phyloP scores from a whole-genome alignment of 2,888 invertebrate species.

The Panopea generosa region DNA sequence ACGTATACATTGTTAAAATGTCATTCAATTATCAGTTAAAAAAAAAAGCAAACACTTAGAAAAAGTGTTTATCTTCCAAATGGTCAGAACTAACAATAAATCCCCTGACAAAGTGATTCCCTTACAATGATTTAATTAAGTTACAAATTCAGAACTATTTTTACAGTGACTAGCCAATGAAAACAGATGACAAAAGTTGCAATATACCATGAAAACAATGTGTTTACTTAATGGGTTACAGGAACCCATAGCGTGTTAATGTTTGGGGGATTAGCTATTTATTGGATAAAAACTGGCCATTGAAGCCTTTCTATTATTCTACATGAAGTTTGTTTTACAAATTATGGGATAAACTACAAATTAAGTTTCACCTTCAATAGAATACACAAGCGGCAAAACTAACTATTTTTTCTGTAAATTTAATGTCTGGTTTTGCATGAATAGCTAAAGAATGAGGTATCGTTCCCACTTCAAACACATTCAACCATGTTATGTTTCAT shows the following conservation, averaged over 20 bases:
- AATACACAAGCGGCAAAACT: not conserved
- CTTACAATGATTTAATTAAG: too few relatives aligned
- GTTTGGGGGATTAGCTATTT: constrained; percentile 39
- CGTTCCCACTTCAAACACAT: not conserved
- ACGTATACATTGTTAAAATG: too few relatives aligned
- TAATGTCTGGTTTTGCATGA: not conserved
- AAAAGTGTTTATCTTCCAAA: too few relatives aligned
- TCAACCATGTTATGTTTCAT: not conserved
- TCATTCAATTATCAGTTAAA: too few relatives aligned
- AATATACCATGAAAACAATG: not conserved
- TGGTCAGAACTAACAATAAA: too few relatives aligned
- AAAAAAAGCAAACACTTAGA: too few relatives aligned
- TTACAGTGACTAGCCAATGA: too few relatives aligned
- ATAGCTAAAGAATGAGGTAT: not conserved
- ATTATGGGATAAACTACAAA: constrained; percentile 39
- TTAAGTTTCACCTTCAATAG: constrained; percentile 8
- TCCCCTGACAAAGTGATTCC: too few relatives aligned
- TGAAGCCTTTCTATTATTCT: constrained; percentile 5
- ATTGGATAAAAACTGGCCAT: constrained; percentile 17
- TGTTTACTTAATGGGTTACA: constrained; percentile 27
- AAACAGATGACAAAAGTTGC: too few relatives aligned
- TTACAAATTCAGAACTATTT: too few relatives aligned
- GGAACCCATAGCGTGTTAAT: constrained; percentile 24
- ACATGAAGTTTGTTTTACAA: constrained; percentile 48
- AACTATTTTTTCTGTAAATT: not conserved